Base-by-base conservation (phyloP, 2,113 vertebrate genomes). In the Cebidichthys violaceus region DNA sequence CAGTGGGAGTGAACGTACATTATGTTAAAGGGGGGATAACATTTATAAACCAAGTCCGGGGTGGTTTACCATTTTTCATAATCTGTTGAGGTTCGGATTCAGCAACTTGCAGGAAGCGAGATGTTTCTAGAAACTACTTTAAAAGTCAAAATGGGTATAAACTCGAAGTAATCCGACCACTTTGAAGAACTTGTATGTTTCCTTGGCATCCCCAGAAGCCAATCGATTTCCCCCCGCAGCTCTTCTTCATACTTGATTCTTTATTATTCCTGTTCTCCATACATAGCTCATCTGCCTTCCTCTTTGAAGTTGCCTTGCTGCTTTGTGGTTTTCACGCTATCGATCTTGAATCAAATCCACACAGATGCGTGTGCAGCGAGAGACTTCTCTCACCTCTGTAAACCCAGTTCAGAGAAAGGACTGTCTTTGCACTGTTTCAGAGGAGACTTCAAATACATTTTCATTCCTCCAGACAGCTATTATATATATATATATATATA, bases 291-390 rank as follows among this genome's bases (percentile, higher is more conserved):
- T 67, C 61, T 54, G 70, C 54, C 39, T 64, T 74, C 43, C 37
- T 76, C 74, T 90, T 87, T 84, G 81, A 85, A 77, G 74, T 68
- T 1, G 1, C 79, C 37, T 55, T 35, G 71, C 77, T 77, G 45
- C 68, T 88, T 78, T 82, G 70, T 68, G 75, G 54, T 81, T 89
- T 84, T 54, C 50, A 37, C 24, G 45, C 27, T 17, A 74, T 88
- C 85, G 15, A 75, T 86, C 61, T 55, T 29, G 57, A 74, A 81
- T 76, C 50, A 29, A 87, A 76, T 72, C 43, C 1, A 2, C 52
- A 57, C 27, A 13, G 67, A 39, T 64, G 18, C 60, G 15, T 37
- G 76, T 76, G 9, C 79, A 29, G 84, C 41, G 54, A 68, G 55
- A 71, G 54, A 52, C 33, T 39, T 22, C 73, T 64, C 62, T 66